These are phyloP conservation scores for Cepaea nemoralis DNA, from an alignment of 1,140 invertebrate species.

Conservation along the genomic window DNA sequence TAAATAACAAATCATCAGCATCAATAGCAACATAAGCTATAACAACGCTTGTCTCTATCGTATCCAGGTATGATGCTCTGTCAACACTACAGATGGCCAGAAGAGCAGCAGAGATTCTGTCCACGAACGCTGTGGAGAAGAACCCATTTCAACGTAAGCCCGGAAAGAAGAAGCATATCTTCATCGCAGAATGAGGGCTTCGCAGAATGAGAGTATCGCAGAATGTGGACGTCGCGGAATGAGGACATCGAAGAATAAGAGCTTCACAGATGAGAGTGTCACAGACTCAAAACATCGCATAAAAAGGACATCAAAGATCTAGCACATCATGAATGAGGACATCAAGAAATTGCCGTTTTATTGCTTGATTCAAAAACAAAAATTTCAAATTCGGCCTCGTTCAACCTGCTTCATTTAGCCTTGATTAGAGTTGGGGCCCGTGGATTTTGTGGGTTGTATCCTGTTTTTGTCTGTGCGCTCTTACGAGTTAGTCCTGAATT, in stretches of 20 bases:
- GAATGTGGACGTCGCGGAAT: background rate
- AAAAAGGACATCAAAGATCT: background rate
- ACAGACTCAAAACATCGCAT: background rate
- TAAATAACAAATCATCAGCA: too few relatives aligned
- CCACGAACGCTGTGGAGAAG: conserved; percentile 31
- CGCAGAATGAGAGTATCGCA: background rate
- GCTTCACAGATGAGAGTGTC: background rate
- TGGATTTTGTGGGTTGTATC: too few relatives aligned
- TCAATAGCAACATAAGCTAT: too few relatives aligned
- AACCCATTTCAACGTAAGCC: conserved; percentile 15
- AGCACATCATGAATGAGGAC: background rate
- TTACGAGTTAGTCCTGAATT: too few relatives aligned
- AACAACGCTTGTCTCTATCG: too few relatives aligned
- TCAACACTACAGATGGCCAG: conserved; percentile 25
- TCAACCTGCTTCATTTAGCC: too few relatives aligned
- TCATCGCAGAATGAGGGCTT: conserved; percentile 23
- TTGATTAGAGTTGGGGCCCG: too few relatives aligned
- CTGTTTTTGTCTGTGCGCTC: too few relatives aligned
- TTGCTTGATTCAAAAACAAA: too few relatives aligned
- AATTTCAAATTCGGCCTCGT: too few relatives aligned
- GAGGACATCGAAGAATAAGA: background rate
- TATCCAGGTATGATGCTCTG: conserved; percentile 32
- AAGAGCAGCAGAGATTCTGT: conserved; percentile 6
- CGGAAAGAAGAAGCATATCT: conserved; percentile 23
- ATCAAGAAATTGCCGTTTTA: background rate